phyloP scores from a whole-genome alignment of 2,113 vertebrate genomes.

The Sarotherodon lohbergeri region DNA sequence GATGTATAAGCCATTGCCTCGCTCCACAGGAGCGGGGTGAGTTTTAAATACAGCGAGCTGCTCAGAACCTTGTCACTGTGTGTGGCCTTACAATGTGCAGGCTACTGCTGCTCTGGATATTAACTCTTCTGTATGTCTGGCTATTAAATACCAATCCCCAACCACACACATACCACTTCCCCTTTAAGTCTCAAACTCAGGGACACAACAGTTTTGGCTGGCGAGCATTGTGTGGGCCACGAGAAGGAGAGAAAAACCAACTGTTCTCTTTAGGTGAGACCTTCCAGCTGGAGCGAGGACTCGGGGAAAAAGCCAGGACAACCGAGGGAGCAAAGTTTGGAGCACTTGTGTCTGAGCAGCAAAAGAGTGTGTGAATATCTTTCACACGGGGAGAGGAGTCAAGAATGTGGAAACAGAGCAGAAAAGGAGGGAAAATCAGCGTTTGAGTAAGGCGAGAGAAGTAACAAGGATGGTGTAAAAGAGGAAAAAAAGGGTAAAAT shows the following conservation, averaged over 20 bases:
- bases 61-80: constrained; percentile 62
- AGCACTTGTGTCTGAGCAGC: constrained; percentile 6
- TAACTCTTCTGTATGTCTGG: constrained; percentile 56
- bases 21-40: constrained; percentile 8
- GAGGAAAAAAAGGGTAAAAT: constrained; percentile 10
- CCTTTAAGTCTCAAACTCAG: constrained; percentile 51
- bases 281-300: constrained; percentile 56
- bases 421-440: not conserved
- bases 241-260: constrained; percentile 49
- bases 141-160: constrained; percentile 58
- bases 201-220: constrained; percentile 66
- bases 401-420: constrained; percentile 1
- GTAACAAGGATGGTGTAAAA: not conserved
- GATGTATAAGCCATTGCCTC: constrained; percentile 28
- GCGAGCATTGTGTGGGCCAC: constrained; percentile 49
- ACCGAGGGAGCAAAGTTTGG: not conserved
- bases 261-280: constrained; percentile 46
- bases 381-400: not conserved
- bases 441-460: not conserved
- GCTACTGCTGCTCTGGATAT: constrained; percentile 66
- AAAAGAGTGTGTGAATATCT: not conserved
- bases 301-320: constrained; percentile 21
- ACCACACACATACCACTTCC: constrained; percentile 54
- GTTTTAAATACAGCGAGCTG: constrained; percentile 46
- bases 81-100: constrained; percentile 70